phyloP scores from a whole-genome alignment of 2,888 invertebrate genomes.

The Venusia cambrica region DNA sequence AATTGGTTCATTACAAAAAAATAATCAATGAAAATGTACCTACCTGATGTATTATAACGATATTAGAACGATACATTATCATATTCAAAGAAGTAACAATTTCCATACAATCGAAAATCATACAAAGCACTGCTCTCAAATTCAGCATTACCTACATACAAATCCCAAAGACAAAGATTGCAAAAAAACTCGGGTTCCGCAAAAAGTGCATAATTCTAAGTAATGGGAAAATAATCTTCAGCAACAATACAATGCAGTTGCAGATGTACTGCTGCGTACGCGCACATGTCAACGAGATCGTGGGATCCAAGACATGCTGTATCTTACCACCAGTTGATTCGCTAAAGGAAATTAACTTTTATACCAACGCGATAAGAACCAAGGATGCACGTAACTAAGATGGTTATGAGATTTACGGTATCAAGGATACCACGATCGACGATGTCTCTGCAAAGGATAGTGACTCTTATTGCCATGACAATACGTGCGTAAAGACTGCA shows the following conservation, averaged over 20 bases:
- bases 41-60: too few relatives aligned
- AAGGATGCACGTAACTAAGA: conserved; percentile 4
- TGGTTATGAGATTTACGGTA: conserved; percentile 13
- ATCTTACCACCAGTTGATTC: conserved; percentile 9
- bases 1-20: too few relatives aligned
- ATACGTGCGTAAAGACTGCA: conserved; percentile 5
- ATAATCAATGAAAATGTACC: too few relatives aligned
- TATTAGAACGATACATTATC: background rate
- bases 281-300: conserved; percentile 44
- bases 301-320: conserved; percentile 37
- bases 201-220: conserved; percentile 27
- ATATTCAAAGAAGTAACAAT: background rate
- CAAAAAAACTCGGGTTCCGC: conserved; percentile 23
- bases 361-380: conserved; percentile 3
- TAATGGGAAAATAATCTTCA: conserved; percentile 22
- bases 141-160: conserved; percentile 6
- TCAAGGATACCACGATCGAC: conserved; percentile 14
- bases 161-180: conserved; percentile 20
- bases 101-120: conserved; percentile 10
- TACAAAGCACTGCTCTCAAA: conserved; percentile 11
- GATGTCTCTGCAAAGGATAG: conserved; percentile 13
- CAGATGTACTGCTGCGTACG: conserved; percentile 30
- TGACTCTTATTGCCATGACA: conserved; percentile 14
- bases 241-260: conserved; percentile 26
- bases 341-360: conserved; percentile 10